phyloP scores from a whole-genome alignment of 2,113 vertebrate species.

The Jaculus jaculus region DNA sequence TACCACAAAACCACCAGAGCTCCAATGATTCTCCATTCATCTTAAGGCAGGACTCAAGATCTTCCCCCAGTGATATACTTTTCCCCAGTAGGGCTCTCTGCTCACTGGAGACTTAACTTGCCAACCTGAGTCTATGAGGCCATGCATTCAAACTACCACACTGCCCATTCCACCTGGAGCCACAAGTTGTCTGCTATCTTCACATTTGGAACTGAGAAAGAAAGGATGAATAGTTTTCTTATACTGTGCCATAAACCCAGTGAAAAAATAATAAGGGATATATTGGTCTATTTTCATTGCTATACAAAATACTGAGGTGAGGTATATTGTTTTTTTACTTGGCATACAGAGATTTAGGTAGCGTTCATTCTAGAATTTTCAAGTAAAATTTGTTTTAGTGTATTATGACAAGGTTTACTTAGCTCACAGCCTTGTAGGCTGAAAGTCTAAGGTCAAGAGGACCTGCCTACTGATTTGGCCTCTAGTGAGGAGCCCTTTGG shows the following conservation, averaged over 20 bases:
- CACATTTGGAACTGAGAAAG: neutral
- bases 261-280: neutral
- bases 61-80: too few species aligned
- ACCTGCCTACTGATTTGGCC: neutral
- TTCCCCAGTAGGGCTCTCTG: too few species aligned
- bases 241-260: neutral
- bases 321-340: neutral
- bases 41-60: too few species aligned
- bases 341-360: too few species aligned
- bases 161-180: neutral
- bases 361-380: too few species aligned
- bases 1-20: too few species aligned
- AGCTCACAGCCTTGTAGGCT: neutral
- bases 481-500: neutral
- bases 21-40: too few species aligned
- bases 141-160: too few species aligned
- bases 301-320: neutral
- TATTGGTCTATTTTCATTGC: too few species aligned
- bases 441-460: neutral
- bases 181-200: neutral
- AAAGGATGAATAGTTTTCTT: neutral
- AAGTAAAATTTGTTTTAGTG: too few species aligned
- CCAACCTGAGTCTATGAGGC: too few species aligned
- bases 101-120: too few species aligned
- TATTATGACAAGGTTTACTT: neutral